Percentiles rank a stretch among this genome's conserved stretches.
Evolutionary conservation across 2,797 vertebrate genomes (phyloP).

Genomic region (Tenualosa ilisha): DNA sequence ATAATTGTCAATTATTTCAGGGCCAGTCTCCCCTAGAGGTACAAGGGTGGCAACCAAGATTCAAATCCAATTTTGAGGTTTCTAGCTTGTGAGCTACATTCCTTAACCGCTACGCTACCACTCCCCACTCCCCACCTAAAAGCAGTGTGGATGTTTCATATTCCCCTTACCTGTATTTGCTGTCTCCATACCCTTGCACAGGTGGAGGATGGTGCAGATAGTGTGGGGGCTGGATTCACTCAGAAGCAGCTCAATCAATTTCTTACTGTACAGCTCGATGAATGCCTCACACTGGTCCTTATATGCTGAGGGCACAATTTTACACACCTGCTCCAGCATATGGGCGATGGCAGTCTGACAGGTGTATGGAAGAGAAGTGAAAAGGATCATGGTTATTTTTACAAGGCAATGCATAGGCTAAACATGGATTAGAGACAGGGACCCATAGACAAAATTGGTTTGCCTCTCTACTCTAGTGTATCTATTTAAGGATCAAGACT

Average conservation of each 20-base stretch:
- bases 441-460: not conserved
- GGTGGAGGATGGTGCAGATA: conserved; percentile 76
- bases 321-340: conserved; percentile 71
- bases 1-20: too few species aligned
- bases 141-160: not conserved
- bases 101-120: too few species aligned
- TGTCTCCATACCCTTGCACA: conserved; percentile 64
- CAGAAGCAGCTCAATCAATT: conserved; percentile 70
- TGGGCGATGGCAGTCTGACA: conserved; percentile 68
- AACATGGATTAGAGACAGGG: not conserved
- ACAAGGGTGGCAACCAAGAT: too few species aligned
- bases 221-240: conserved; percentile 70
- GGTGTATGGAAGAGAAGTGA: not conserved
- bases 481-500: not conserved
- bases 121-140: not conserved
- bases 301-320: conserved; percentile 65
- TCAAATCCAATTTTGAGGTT: too few species aligned
- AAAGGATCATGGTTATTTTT: not conserved
- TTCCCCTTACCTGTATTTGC: conserved; percentile 56
- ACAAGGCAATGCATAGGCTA: too few species aligned
- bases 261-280: conserved; percentile 67
- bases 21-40: too few species aligned
- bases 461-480: not conserved
- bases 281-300: conserved; percentile 74
- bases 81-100: too few species aligned